Base-by-base conservation (phyloP, 1,140 invertebrate genomes). In the Caerostris extrusa region DNA sequence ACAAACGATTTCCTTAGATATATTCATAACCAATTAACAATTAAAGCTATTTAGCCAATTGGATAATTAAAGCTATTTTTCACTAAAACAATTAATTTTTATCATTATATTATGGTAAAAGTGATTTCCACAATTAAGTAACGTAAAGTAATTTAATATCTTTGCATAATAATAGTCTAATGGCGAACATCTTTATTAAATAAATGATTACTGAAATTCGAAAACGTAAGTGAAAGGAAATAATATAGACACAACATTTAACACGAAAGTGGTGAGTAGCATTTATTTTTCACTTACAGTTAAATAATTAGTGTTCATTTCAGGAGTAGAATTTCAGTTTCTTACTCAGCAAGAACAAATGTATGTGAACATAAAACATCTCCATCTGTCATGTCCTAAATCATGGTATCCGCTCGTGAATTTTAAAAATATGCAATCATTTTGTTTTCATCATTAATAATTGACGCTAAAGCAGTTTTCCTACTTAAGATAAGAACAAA, bases 381-480 rank as follows among this genome's bases (percentile, higher is more conserved):
- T 12, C 56, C 53, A 83, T 83, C 50, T 82, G 77, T 82, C 77
- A 82, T 82, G 53, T 50, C 50, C 5, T 82, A 82, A 12, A 69
- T 34, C 55, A 17, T 6, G 17, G 56, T 83, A n/a, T 17, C 82
- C 17, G 56, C 82, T 55, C 82, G 7, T 55, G 14, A 83, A 7
- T 19, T 14, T 7, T 17, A 19, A 83, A 58, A 57, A 83, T 55
- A 57, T 83, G 82, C 34, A n/a, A 83, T 83, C n/a, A 57, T 17
- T 17, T 55, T 7, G 53, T 56, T 83, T 10, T 58, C 12, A 53
- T 58, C 82, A 83, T 83, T 83, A 83, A 83, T 83, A 83, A 83
- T 56, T 17, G 53, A 82, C 10, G 77, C 14, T 69, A 69, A 69
- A n/a, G 67, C 67, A 69, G n/a, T 69, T 69, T 69, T 5, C 64